phyloP scores from a whole-genome alignment of 1,140 invertebrate species.

The Papilio helenus region DNA sequence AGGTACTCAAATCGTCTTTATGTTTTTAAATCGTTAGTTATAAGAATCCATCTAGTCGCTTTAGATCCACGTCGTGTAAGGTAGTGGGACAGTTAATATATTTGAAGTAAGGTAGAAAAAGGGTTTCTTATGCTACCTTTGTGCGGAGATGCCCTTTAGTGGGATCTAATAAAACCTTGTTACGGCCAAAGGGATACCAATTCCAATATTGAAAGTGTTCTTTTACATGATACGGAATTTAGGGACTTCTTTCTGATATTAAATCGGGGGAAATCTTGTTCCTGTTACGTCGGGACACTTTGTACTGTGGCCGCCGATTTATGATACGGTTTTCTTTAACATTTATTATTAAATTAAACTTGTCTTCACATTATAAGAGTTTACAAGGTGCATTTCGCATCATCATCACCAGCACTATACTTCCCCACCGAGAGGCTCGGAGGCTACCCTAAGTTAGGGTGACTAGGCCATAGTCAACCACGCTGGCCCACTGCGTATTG shows the following conservation, averaged over 20 bases:
- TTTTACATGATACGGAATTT: slow-evolving; percentile 82
- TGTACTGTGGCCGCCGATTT: slow-evolving; percentile 28
- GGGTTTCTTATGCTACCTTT: slow-evolving; percentile 80
- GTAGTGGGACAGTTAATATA: slow-evolving; percentile 81
- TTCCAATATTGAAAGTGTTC: slow-evolving; percentile 82
- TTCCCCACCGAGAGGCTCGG: too few species aligned
- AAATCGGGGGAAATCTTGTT: slow-evolving; percentile 75
- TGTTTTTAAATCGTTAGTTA: too few species aligned
- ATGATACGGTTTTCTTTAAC: neutral
- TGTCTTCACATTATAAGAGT: neutral
- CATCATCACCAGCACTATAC: too few species aligned
- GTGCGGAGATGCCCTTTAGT: slow-evolving; percentile 81
- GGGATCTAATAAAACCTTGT: slow-evolving; percentile 83
- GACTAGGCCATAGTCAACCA: too few species aligned
- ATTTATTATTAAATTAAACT: neutral
- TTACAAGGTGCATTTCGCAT: too few species aligned
- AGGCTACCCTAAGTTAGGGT: too few species aligned
- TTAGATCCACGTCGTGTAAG: slow-evolving; percentile 46
- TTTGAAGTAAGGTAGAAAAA: slow-evolving; percentile 81
- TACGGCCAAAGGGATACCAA: slow-evolving; percentile 82
- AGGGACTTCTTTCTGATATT: slow-evolving; percentile 79
- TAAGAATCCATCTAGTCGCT: slow-evolving; percentile 39
- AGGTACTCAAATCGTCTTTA: too few species aligned
- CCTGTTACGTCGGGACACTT: slow-evolving; percentile 8
- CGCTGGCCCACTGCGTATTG: too few species aligned